A percentile compares a stretch with the other conserved stretches of the same genome.
phyloP scores from a whole-genome alignment of 2,113 vertebrate genomes.

The Barbus barbus region DNA sequence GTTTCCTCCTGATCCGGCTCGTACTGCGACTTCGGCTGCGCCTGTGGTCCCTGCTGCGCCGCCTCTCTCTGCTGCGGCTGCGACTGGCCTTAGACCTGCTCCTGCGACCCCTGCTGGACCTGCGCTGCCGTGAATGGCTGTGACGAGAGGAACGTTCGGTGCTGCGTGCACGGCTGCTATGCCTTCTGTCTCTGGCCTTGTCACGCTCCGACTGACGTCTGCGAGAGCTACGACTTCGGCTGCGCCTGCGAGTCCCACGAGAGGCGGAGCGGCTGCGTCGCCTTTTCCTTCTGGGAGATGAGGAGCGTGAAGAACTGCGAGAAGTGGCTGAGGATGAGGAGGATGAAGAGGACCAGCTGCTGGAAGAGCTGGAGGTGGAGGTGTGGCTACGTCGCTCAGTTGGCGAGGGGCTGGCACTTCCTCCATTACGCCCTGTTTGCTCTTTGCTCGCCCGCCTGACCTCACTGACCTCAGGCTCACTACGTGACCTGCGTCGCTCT shows the following conservation, averaged over 20 bases:
- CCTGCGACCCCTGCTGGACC: constrained; percentile 75
- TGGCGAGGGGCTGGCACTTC: constrained; percentile 47
- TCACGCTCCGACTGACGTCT: constrained; percentile 79
- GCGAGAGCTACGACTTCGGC: constrained; percentile 83
- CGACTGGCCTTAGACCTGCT: constrained; percentile 82
- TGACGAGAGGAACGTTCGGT: constrained; percentile 79
- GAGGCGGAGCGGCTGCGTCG: constrained; percentile 81
- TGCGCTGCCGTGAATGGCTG: constrained; percentile 76
- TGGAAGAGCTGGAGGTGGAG: constrained; percentile 82
- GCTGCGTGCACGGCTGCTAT: constrained; percentile 78
- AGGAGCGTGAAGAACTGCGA: constrained; percentile 71
- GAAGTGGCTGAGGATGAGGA: constrained; percentile 91
- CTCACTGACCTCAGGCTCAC: constrained; percentile 80
- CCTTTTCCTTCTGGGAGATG: constrained; percentile 87
- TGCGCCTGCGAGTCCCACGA: constrained; percentile 78
- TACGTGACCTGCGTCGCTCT: constrained; percentile 90
- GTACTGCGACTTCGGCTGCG: constrained; percentile 78
- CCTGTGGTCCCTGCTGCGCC: constrained; percentile 76
- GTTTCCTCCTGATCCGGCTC: constrained; percentile 82
- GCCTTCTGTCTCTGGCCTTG: constrained; percentile 84
- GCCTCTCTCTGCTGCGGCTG: constrained; percentile 83
- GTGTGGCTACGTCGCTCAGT: constrained; percentile 65
- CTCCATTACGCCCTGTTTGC: constrained; percentile 75
- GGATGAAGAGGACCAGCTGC: constrained; percentile 82
- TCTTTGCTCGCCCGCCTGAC: constrained; percentile 84